phyloP scores from a whole-genome alignment of 2,888 invertebrate genomes.

The Idaea aversata region DNA sequence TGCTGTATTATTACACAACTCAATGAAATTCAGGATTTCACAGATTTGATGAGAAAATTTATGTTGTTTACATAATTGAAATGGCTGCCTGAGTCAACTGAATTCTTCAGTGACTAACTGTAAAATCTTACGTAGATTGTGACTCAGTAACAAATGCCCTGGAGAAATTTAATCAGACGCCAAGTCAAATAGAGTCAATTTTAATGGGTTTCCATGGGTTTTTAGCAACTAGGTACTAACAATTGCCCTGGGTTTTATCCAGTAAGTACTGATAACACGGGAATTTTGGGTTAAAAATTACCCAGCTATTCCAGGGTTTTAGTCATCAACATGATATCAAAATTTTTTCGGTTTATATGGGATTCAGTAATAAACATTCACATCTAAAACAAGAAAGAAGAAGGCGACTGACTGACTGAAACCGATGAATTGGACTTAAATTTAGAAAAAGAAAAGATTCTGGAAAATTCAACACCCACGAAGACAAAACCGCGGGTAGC shows the following conservation, averaged over 20 bases:
- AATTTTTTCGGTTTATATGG: too few species aligned
- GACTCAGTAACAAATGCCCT: constrained; percentile 55
- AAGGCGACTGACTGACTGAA: too few species aligned
- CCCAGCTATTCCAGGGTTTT: too few species aligned
- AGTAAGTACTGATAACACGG: too few species aligned
- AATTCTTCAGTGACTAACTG: constrained; percentile 61
- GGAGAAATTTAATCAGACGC: constrained; percentile 46
- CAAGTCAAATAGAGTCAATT: constrained; percentile 32
- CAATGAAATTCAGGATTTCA: neutral
- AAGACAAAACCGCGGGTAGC: too few species aligned
- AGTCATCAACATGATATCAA: too few species aligned
- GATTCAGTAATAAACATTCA: too few species aligned
- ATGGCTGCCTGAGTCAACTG: constrained; percentile 55
- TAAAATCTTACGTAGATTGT: constrained; percentile 36
- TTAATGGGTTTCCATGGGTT: neutral
- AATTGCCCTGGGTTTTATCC: neutral
- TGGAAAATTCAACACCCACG: too few species aligned
- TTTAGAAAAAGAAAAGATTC: too few species aligned
- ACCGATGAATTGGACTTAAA: too few species aligned
- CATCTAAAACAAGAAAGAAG: too few species aligned
- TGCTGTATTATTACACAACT: neutral
- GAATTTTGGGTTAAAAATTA: too few species aligned
- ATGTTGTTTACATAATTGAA: constrained; percentile 28
- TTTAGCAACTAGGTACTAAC: neutral
- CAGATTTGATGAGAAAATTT: neutral